Conservation (phyloP, 2,888 invertebrate species). For the Athalia cordata region DNA sequence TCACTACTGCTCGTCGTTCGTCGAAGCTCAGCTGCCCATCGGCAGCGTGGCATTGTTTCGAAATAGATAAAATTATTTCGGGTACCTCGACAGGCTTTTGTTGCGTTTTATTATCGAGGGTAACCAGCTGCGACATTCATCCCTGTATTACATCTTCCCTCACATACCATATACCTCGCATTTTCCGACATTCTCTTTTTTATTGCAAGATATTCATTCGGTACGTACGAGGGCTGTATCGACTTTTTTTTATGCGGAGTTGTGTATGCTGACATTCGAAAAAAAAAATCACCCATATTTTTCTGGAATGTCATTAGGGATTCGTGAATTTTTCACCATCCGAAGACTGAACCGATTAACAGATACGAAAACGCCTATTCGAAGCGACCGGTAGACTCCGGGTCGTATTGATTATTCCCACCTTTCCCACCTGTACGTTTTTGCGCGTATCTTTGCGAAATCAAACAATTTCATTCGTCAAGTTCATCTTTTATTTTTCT, state of each 20-base stretch:
- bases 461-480: background rate
- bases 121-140: conserved; percentile 40
- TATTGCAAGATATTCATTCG: conserved; percentile 29
- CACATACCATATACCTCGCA: background rate
- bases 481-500: conserved; percentile 21
- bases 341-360: too few relatives aligned
- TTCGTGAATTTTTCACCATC: too few relatives aligned
- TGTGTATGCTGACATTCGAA: too few relatives aligned
- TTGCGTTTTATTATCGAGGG: conserved; percentile 39
- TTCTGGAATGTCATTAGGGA: too few relatives aligned
- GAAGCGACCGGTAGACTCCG: too few relatives aligned
- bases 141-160: background rate
- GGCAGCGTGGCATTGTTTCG: conserved; percentile 38
- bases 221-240: background rate
- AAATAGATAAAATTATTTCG: conserved; percentile 39
- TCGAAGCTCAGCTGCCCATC: conserved; percentile 17
- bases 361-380: too few relatives aligned
- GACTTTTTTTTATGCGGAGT: background rate
- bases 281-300: too few relatives aligned
- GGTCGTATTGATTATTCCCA: background rate
- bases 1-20: conserved; percentile 17
- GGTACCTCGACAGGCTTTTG: conserved; percentile 29
- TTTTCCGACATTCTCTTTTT: conserved; percentile 18
- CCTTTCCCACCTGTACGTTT: conserved; percentile 11
- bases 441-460: background rate